Conservation (phyloP, 2,797 vertebrate genomes). For the Schizopygopsis pylzovi region DNA sequence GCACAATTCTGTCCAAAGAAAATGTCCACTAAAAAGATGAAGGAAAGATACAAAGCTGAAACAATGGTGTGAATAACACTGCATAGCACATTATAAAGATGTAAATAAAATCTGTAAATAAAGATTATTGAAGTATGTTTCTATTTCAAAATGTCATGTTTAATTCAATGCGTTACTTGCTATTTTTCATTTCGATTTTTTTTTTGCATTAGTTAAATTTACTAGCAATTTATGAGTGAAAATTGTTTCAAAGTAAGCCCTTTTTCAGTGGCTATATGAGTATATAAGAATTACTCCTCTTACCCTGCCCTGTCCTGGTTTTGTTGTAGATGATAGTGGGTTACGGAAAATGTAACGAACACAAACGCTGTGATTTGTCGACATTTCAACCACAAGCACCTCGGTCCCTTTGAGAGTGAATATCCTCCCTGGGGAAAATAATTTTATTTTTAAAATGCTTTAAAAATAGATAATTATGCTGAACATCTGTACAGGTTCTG, state of each 20-base stretch:
- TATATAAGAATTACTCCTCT: constrained; percentile 6
- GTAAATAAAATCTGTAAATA: not conserved
- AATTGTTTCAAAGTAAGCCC: not conserved
- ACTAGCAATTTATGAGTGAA: not conserved
- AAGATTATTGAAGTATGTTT: not conserved
- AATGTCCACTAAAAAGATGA: constrained; percentile 72
- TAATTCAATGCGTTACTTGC: not conserved
- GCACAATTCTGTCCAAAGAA: constrained; percentile 66
- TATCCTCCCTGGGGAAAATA: constrained; percentile 58
- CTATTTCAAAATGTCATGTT: not conserved
- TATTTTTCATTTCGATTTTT: not conserved
- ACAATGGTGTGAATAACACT: not conserved
- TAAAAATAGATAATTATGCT: not conserved
- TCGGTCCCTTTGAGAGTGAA: constrained; percentile 56
- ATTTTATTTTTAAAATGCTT: not conserved
- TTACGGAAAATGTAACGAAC: constrained; percentile 65
- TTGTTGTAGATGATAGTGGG: not conserved
- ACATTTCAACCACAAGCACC: constrained; percentile 69
- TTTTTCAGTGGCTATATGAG: not conserved
- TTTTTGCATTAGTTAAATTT: not conserved
- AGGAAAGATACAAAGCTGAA: not conserved
- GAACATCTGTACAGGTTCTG: not conserved
- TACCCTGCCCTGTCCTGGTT: constrained; percentile 27
- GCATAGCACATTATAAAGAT: not conserved
- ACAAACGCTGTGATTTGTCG: constrained; percentile 70